Evolutionary conservation across 2,888 invertebrate genomes (phyloP).

Genomic region (Papilio protenor): DNA sequence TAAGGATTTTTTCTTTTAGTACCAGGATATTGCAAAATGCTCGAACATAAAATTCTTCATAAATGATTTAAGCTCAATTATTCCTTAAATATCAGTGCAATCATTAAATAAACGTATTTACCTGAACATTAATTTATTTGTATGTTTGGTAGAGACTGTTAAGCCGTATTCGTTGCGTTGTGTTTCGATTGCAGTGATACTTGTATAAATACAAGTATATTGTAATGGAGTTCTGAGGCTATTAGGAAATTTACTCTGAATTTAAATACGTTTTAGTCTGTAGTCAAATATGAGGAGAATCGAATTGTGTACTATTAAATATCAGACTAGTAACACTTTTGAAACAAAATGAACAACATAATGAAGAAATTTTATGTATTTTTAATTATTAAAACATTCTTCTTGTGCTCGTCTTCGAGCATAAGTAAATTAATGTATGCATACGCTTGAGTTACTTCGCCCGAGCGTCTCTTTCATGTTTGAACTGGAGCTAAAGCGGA

Average conservation of each 20-base stretch:
- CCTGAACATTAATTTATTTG: not conserved
- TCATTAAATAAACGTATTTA: slow-evolving; percentile 4
- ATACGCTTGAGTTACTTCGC: slow-evolving; percentile 9
- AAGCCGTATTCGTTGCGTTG: not conserved
- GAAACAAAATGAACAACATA: not conserved
- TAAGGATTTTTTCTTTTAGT: slow-evolving; percentile 1
- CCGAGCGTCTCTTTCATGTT: slow-evolving; percentile 26
- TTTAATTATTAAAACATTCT: not conserved
- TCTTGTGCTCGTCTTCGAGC: slow-evolving; percentile 1
- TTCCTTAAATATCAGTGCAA: slow-evolving; percentile 13
- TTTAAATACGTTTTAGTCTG: not conserved
- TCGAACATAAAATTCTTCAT: not conserved
- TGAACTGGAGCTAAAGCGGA: slow-evolving; percentile 15
- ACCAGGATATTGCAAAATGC: slow-evolving; percentile 14
- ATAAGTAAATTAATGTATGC: slow-evolving; percentile 22
- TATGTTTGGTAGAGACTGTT: not conserved
- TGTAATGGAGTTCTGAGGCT: not conserved
- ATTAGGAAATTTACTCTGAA: not conserved
- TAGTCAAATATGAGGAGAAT: no score
- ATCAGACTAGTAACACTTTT: not conserved
- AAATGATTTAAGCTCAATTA: slow-evolving; percentile 18
- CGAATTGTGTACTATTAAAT: no score
- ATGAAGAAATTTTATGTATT: not conserved
- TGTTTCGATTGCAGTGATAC: not conserved
- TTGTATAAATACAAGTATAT: no score